Evolutionary conservation across 2,888 invertebrate genomes (phyloP).

Genomic region (Eugnorisma glareosa): DNA sequence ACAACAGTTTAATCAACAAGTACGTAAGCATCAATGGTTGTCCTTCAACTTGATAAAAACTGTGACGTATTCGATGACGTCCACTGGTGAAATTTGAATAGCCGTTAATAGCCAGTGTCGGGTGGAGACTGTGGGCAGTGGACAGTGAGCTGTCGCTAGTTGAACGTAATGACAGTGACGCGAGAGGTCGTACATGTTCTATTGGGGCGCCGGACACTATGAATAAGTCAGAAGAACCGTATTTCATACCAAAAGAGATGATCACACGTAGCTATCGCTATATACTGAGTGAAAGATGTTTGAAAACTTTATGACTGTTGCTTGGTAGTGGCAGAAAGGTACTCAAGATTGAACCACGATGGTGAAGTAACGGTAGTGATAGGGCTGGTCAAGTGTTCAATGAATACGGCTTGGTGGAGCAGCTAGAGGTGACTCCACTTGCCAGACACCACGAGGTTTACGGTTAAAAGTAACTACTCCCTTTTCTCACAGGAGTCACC

Average conservation of each 20-base stretch:
- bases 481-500: neutral
- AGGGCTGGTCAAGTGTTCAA: neutral
- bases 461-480: neutral
- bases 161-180: conserved; percentile 63
- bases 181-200: conserved; percentile 47
- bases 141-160: conserved; percentile 42
- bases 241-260: neutral
- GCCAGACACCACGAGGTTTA: neutral
- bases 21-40: conserved; percentile 1
- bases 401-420: neutral
- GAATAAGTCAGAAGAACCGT: conserved; percentile 27
- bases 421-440: neutral
- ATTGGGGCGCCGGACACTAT: conserved; percentile 16
- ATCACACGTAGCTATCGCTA: neutral
- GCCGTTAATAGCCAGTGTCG: conserved; percentile 54
- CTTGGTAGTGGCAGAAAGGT: neutral
- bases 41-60: conserved; percentile 41
- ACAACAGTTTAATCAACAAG: conserved; percentile 17
- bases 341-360: neutral
- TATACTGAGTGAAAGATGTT: neutral
- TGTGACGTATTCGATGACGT: conserved; percentile 59
- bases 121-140: conserved; percentile 38
- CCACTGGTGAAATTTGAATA: conserved; percentile 58
- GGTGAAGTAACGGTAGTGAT: neutral
- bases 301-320: neutral